Conservation (phyloP, 2,797 vertebrate genomes). For the Esox lucius region DNA sequence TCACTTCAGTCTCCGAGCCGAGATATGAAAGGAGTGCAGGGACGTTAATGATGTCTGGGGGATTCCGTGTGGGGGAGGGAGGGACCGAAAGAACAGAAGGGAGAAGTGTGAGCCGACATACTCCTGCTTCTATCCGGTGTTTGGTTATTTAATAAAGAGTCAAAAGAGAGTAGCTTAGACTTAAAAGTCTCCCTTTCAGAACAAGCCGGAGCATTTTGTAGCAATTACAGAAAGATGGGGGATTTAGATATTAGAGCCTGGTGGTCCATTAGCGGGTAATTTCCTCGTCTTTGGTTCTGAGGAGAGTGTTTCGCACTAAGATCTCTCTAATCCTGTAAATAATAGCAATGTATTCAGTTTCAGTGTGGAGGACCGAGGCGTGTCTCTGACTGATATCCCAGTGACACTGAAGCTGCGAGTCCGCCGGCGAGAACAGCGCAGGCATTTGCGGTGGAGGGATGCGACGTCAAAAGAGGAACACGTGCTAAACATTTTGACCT, state of each 20-base stretch:
- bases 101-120: constrained; percentile 48
- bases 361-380: constrained; percentile 35
- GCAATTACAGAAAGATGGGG: constrained; percentile 78
- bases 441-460: not conserved
- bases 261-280: constrained; percentile 87
- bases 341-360: constrained; percentile 70
- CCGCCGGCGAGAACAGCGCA: not conserved
- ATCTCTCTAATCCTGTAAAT: constrained; percentile 97
- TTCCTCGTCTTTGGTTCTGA: constrained; percentile 81
- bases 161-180: constrained; percentile 57
- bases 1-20: constrained; percentile 68
- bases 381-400: constrained; percentile 35
- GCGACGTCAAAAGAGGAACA: not conserved
- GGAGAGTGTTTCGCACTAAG: constrained; percentile 78
- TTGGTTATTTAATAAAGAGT: constrained; percentile 71
- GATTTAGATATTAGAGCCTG: constrained; percentile 82
- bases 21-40: constrained; percentile 65
- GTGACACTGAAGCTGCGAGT: constrained; percentile 43
- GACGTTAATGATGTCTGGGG: constrained; percentile 74
- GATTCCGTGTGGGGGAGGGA: constrained; percentile 65
- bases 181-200: constrained; percentile 69
- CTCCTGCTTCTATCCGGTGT: constrained; percentile 27
- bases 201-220: constrained; percentile 74
- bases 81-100: constrained; percentile 49
- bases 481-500: not conserved